Evolutionary conservation across 2,797 vertebrate species (phyloP).

Genomic region (Squalus acanthias): DNA sequence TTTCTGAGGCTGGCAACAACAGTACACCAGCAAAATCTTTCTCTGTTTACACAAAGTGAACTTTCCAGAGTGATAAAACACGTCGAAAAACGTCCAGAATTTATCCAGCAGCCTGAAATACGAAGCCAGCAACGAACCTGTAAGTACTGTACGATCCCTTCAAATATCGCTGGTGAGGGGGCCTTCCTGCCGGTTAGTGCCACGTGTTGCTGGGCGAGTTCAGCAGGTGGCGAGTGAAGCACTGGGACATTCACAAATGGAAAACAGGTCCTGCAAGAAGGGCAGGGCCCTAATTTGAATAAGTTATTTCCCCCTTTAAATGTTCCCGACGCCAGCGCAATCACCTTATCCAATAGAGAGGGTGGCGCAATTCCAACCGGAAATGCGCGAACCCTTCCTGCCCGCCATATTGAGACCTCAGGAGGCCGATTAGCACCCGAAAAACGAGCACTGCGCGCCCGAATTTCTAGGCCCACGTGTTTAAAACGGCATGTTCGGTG

Average conservation of each 20-base stretch:
- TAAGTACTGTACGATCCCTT: neutral
- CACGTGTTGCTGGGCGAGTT: neutral
- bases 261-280: neutral
- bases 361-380: neutral
- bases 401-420: neutral
- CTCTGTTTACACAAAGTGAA: neutral
- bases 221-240: neutral
- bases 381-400: neutral
- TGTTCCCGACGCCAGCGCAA: neutral
- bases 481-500: neutral
- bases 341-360: neutral
- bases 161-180: neutral
- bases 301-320: neutral
- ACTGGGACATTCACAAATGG: neutral
- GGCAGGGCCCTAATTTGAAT: neutral
- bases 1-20: neutral
- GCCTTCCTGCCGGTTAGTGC: neutral
- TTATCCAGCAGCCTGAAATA: neutral
- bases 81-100: neutral
- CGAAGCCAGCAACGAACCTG: neutral
- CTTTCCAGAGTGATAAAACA: neutral
- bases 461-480: neutral
- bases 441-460: too few species aligned
- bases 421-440: neutral
- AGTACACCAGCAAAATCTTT: neutral